phyloP scores from a whole-genome alignment of 2,888 invertebrate species.

The Drosophila stalkeri region DNA sequence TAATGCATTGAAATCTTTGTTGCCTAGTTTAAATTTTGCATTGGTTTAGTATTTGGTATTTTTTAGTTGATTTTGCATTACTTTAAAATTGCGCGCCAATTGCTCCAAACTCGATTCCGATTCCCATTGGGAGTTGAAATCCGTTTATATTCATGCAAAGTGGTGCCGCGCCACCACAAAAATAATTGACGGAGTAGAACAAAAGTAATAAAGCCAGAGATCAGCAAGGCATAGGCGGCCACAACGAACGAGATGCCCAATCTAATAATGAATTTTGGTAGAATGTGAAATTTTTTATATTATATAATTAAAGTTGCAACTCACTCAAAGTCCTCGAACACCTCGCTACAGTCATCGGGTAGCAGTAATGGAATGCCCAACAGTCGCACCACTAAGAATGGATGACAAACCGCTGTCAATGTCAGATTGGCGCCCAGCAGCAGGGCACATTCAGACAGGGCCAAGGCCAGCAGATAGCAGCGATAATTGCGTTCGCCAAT shows the following conservation, averaged over 20 bases:
- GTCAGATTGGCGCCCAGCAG: constrained; percentile 92
- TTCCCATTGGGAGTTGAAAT: constrained; percentile 45
- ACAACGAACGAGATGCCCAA: constrained; percentile 87
- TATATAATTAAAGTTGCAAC: constrained; percentile 63
- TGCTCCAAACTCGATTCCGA: constrained; percentile 76
- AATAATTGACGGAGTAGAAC: constrained; percentile 85
- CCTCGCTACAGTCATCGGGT: constrained; percentile 94
- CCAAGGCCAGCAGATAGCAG: constrained; percentile 90
- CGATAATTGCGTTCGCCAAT: constrained; percentile 92
- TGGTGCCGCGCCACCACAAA: constrained; percentile 86
- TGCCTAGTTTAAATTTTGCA: constrained; percentile 10
- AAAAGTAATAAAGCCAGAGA: constrained; percentile 85
- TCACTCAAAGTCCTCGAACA: constrained; percentile 92
- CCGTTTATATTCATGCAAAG: constrained; percentile 86
- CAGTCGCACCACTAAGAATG: constrained; percentile 86
- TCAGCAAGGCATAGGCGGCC: constrained; percentile 86
- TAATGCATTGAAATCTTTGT: constrained; percentile 7
- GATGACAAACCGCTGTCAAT: constrained; percentile 93
- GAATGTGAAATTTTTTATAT: not conserved
- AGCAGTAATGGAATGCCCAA: constrained; percentile 87
- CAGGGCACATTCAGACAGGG: constrained; percentile 89
- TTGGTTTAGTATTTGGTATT: constrained; percentile 17
- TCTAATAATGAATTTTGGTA: constrained; percentile 79
- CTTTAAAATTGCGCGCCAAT: constrained; percentile 78
- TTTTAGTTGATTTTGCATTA: constrained; percentile 19